Evolutionary conservation across 2,797 vertebrate genomes (phyloP).

Genomic region (Menidia menidia): DNA sequence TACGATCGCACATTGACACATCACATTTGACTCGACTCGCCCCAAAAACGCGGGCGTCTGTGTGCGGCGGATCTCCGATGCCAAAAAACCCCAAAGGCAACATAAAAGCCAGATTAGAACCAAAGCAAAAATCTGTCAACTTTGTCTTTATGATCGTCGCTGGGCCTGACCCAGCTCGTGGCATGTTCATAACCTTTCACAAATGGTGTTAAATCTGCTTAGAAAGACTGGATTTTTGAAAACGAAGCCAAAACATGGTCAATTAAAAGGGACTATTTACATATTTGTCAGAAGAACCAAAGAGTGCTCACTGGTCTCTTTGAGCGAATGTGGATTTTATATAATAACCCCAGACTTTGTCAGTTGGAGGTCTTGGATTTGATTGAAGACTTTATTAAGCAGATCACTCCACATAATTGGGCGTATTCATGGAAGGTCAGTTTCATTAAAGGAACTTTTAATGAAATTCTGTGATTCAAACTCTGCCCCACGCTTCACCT

Average conservation of each 20-base stretch:
- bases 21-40: constrained; percentile 42
- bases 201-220: constrained; percentile 65
- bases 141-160: constrained; percentile 62
- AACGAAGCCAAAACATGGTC: constrained; percentile 70
- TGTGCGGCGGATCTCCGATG: constrained; percentile 43
- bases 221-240: constrained; percentile 51
- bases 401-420: constrained; percentile 73
- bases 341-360: constrained; percentile 38
- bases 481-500: constrained; percentile 33
- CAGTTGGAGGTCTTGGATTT: constrained; percentile 60
- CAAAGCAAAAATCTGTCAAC: constrained; percentile 75
- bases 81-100: constrained; percentile 42
- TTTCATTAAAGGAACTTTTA: constrained; percentile 66
- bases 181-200: constrained; percentile 68
- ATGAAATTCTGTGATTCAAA: constrained; percentile 53
- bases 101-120: constrained; percentile 78
- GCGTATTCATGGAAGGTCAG: constrained; percentile 78
- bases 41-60: constrained; percentile 33
- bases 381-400: constrained; percentile 77
- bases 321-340: constrained; percentile 54
- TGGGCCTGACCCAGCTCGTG: constrained; percentile 65
- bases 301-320: constrained; percentile 35
- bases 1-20: constrained; percentile 3
- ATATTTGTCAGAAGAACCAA: constrained; percentile 52
- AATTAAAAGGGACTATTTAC: constrained; percentile 68